Evolutionary conservation across 2,888 invertebrate genomes (phyloP), one percentile per base, ranked within the genome.

Genomic region (Epistrophella euchroma): DNA sequence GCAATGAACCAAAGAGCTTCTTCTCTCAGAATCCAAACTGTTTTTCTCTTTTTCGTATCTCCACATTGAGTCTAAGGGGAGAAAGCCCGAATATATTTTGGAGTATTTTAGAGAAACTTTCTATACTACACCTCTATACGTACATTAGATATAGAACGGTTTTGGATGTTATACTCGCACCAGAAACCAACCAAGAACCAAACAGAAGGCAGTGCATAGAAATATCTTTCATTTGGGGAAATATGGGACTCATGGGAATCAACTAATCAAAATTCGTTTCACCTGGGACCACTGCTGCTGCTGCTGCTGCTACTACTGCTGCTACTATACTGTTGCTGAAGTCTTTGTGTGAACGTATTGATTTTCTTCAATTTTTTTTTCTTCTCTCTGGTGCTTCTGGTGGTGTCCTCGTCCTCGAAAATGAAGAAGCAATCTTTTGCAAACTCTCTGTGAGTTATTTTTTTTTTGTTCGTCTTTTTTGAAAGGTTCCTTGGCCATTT

Each of bases 211-310:
- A 83, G 84, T 74, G 87, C 77, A 85, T 85, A 83, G 84, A 87
- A 88, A 76, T 81, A 88, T 85, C 76, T 88, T 88, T 83, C 81
- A 82, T 82, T 79, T 82, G 89, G 89, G 92, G 91, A 91, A 91
- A 91, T 92, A 92, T 92, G 91, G 90, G 89, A 90, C 92, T 90
- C 92, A 84, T 86, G 92, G 91, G 92, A 90, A 89, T 91, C 89
- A 91, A 92, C 92, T 92, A 92, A 92, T 92, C 92, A 92, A 92
- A 92, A 92, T 92, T 91, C 90, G 90, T 90, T 90, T 90, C 92
- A 91, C 90, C 91, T 91, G 91, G 92, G 92, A 90, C 89, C 76
- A 87, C 66, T 88, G 87, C 83, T 88, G 71, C 83, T 72, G 77
- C 76, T 52, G 28, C 60, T 75, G 56, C 55, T 70, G 35, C 56